Evolutionary conservation across 2,113 vertebrate genomes (phyloP).

Genomic region (Rhegmatorhina hoffmannsi): DNA sequence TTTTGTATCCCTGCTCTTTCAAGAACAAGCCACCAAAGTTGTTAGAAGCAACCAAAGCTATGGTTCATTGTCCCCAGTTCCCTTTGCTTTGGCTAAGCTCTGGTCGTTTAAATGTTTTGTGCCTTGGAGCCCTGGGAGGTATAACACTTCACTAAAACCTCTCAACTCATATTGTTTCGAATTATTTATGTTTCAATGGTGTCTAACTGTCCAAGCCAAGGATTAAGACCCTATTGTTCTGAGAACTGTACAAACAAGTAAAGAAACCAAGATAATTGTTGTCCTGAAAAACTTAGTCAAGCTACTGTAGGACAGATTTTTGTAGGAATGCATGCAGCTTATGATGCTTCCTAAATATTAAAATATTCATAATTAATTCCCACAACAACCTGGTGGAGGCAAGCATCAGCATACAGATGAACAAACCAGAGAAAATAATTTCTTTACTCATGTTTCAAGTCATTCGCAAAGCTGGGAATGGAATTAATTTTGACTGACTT

Average conservation of each 20-base stretch:
- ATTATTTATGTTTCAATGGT: slow-evolving; percentile 68
- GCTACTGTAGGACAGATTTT: slow-evolving; percentile 44
- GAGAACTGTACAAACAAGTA: slow-evolving; percentile 33
- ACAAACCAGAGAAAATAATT: neutral
- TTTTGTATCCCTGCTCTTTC: slow-evolving; percentile 30
- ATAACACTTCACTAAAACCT: slow-evolving; percentile 33
- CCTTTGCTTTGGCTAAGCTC: slow-evolving; percentile 29
- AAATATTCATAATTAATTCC: neutral
- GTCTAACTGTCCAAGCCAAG: slow-evolving; percentile 53
- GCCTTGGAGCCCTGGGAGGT: slow-evolving; percentile 43
- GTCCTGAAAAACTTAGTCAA: slow-evolving; percentile 32
- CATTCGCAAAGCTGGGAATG: neutral
- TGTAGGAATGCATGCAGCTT: neutral
- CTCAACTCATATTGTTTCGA: slow-evolving; percentile 59
- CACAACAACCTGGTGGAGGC: neutral
- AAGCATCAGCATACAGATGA: neutral
- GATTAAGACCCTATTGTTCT: slow-evolving; percentile 51
- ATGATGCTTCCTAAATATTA: neutral
- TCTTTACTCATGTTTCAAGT: neutral
- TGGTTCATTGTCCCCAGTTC: slow-evolving; percentile 51
- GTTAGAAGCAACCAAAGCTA: slow-evolving; percentile 13
- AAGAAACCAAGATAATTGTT: neutral
- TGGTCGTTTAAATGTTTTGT: slow-evolving; percentile 23
- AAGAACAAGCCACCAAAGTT: slow-evolving; percentile 58
- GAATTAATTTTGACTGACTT: neutral